Conservation (phyloP, 2,113 vertebrate species). For the Thryonomys swinderianus region DNA sequence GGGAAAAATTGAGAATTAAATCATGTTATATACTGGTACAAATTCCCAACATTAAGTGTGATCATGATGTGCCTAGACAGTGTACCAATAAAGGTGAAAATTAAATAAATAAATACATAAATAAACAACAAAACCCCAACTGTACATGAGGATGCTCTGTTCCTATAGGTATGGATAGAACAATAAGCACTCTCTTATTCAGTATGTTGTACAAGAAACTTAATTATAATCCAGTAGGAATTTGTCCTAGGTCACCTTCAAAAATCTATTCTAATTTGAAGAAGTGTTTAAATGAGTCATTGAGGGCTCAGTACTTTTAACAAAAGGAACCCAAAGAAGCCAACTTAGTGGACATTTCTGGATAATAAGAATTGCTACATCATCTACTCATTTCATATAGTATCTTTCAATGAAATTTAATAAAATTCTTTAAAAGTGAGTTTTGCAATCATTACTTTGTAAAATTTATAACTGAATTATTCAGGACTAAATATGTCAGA, state of each 20-base stretch:
- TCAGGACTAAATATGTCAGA: constrained; percentile 65
- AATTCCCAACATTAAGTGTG: too few relatives aligned
- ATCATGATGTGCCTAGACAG: too few relatives aligned
- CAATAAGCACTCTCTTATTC: neutral
- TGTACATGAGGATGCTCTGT: neutral
- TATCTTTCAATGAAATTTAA: constrained; percentile 51
- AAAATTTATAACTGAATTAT: constrained; percentile 70
- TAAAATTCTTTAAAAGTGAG: constrained; percentile 60
- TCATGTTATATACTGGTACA: too few relatives aligned
- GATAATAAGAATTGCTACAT: constrained; percentile 48
- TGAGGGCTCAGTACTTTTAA: neutral
- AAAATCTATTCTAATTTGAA: constrained; percentile 30
- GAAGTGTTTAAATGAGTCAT: constrained; percentile 6
- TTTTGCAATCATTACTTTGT: constrained; percentile 58
- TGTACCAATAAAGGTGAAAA: too few relatives aligned
- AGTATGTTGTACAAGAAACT: neutral
- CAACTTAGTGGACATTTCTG: neutral
- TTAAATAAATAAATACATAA: too few relatives aligned
- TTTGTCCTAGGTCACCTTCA: neutral
- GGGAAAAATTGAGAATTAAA: too few relatives aligned
- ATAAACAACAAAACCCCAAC: too few relatives aligned
- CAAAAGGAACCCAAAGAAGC: neutral
- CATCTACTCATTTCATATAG: constrained; percentile 43
- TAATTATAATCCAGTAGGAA: neutral
- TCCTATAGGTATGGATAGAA: neutral